Percentiles rank a stretch among this genome's conserved stretches.
Evolutionary conservation across 2,888 invertebrate species (phyloP).

Genomic region (Ischnura elegans): DNA sequence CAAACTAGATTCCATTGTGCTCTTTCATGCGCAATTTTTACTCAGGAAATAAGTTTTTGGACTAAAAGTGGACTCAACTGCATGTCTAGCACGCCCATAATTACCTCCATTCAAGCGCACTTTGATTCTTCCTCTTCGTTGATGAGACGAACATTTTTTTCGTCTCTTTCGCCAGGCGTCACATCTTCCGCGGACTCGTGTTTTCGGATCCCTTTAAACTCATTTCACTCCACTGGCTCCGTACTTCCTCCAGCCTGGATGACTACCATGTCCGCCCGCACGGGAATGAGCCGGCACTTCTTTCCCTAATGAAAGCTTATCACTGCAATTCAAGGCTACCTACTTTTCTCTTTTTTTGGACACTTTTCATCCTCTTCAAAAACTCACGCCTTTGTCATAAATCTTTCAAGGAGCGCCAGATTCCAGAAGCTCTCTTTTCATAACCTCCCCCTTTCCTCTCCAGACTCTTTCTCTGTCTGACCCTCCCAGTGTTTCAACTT

Average conservation of each 20-base stretch:
- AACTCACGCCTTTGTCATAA: conserved; percentile 18
- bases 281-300: neutral
- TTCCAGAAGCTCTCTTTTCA: neutral
- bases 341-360: neutral
- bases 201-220: neutral
- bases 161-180: neutral
- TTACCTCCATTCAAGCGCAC: neutral
- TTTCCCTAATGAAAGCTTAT: neutral
- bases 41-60: neutral
- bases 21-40: neutral
- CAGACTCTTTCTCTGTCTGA: neutral
- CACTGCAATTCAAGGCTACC: neutral
- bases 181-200: neutral
- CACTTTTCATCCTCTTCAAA: neutral
- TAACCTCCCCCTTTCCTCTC: neutral
- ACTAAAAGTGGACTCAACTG: neutral
- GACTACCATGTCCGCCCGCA: neutral
- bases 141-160: neutral
- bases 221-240: neutral
- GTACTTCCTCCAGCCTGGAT: neutral
- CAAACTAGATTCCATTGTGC: neutral
- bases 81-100: neutral
- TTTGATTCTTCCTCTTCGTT: neutral
- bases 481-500: too few species aligned
- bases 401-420: conserved; percentile 8